Base-by-base conservation (phyloP, 2,888 invertebrate genomes). In the Synanthedon vespiformis region DNA sequence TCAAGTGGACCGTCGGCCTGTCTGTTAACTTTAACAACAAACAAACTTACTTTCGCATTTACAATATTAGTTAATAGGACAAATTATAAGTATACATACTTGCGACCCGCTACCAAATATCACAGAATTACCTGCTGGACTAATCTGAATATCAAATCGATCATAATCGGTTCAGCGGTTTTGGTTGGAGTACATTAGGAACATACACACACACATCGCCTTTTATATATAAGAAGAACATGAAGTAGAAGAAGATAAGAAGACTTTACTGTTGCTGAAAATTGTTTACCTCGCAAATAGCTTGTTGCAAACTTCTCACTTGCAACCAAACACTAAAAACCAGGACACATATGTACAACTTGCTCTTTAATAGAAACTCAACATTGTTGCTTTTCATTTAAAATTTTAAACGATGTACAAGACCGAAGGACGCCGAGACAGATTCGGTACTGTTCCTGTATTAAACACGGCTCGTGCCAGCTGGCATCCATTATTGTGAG, bases 311-410 rank as follows among this genome's bases (percentile, higher is more conserved):
- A 51, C 55, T 55, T 22, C 57, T 57, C 13, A 60, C 56, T 47
- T 67, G 68, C 51, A 63, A 53, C 65, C 68, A 67, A 61, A 49
- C 13, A 64, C 52, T 4, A 63, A 55, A 6, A 59, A 48, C 48
- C 63, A 66, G 10, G 50, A 13, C 47, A 53, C 47, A 53, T 51
- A 53, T 10, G n/a, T 51, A 47, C 41, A 51, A 47, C 47, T 51
- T 55, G 40, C 49, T 44, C 52, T 44, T 53, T 16, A 51, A 18
- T 4, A 51, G 48, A 18, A 40, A 34, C 4, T 51, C 27, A 2
- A 51, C 51, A 2, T 13, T 27, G 11, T 40, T 11, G 40, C 47
- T 40, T 55, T 48, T 53, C 55, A 55, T 55, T 49, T 40, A 53
- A 34, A 16, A 49, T 16, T 16, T 16, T 2, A 16, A 2, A 16